phyloP scores from a whole-genome alignment of 2,888 invertebrate genomes.

The Micoletzkya japonica region DNA sequence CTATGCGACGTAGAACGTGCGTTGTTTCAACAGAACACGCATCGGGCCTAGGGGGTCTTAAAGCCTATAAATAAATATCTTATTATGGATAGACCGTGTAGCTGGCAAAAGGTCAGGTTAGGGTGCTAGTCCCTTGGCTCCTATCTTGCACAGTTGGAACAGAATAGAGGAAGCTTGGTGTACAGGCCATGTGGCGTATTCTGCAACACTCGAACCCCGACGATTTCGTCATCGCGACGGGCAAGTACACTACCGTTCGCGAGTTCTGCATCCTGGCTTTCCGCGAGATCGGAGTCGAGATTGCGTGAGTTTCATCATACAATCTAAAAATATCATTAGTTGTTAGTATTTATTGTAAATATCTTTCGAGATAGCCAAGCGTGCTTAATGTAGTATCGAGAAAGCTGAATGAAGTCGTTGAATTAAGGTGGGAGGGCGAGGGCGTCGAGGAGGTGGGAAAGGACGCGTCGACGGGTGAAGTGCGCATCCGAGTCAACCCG shows the following conservation, averaged over 20 bases:
- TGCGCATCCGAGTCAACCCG: constrained; percentile 75
- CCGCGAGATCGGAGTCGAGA: constrained; percentile 77
- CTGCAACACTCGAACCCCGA: constrained; percentile 86
- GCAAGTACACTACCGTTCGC: constrained; percentile 88
- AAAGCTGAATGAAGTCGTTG: background rate
- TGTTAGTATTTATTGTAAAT: background rate
- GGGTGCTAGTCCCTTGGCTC: too few relatives aligned
- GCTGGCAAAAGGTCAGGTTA: too few relatives aligned
- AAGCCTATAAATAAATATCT: too few relatives aligned
- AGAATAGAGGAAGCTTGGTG: background rate
- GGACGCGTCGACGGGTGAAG: constrained; percentile 75
- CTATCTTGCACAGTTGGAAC: background rate
- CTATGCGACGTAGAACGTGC: background rate
- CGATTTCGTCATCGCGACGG: constrained; percentile 96
- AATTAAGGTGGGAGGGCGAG: constrained; percentile 79
- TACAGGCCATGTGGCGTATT: constrained; percentile 98
- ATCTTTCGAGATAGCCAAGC: background rate
- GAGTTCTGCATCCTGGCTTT: constrained; percentile 95
- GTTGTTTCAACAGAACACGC: too few relatives aligned
- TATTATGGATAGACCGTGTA: too few relatives aligned
- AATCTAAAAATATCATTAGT: background rate
- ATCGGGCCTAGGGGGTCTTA: too few relatives aligned
- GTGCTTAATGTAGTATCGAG: background rate
- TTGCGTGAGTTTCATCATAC: constrained; percentile 68
- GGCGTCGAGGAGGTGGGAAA: constrained; percentile 82